Percentiles rank a stretch among this genome's conserved stretches.
These are phyloP conservation scores for Leptinotarsa defecta DNA, from an alignment of 1,140 invertebrate genomes.

Conservation along the genomic window DNA sequence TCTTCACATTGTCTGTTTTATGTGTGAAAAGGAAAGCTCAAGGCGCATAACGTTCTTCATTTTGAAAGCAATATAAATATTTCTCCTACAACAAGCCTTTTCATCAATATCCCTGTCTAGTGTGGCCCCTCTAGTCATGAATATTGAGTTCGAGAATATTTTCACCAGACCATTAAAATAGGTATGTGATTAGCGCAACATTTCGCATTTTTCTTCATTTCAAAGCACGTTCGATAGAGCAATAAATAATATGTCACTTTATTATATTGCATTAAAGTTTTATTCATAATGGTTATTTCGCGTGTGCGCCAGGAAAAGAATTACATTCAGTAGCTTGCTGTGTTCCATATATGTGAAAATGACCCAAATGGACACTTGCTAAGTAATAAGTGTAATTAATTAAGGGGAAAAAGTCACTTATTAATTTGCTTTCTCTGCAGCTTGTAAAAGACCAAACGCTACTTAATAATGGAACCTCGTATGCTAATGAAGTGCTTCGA, in stretches of 20 bases:
- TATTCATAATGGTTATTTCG: background rate
- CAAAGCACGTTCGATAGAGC: background rate
- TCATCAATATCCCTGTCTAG: too few species aligned
- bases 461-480: background rate
- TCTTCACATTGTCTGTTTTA: too few species aligned
- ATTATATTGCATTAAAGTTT: slow-evolving; percentile 4
- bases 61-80: too few species aligned
- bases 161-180: too few species aligned
- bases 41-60: too few species aligned
- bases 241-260: background rate
- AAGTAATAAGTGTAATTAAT: background rate
- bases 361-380: background rate
- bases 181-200: too few species aligned
- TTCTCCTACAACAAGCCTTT: too few species aligned
- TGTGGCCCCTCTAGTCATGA: too few species aligned
- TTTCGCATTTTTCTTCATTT: background rate
- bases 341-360: background rate
- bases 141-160: too few species aligned
- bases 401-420: background rate
- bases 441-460: background rate
- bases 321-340: background rate
- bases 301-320: background rate
- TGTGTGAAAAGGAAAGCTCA: too few species aligned
- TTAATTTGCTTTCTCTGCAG: background rate
- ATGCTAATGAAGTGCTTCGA: background rate